Conservation (phyloP, 2,888 invertebrate genomes). For the Saturnia pavonia region DNA sequence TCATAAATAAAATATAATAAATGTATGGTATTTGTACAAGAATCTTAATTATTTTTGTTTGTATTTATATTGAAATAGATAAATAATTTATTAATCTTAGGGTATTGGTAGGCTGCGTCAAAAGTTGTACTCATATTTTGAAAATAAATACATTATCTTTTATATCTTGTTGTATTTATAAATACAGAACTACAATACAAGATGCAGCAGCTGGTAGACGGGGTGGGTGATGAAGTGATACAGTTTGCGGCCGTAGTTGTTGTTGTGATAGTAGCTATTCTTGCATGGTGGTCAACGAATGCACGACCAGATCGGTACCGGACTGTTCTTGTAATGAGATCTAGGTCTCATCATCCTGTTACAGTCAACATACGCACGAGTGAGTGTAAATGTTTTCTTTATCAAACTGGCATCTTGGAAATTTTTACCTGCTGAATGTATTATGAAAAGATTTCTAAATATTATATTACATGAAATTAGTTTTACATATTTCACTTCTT, state of each 20-base stretch:
- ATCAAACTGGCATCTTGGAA: background rate
- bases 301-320: slow-evolving; percentile 85
- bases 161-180: background rate
- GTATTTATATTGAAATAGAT: no score
- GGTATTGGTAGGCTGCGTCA: no score
- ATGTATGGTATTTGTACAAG: no score
- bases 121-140: no score
- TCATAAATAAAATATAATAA: no score
- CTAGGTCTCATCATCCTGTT: slow-evolving; percentile 62
- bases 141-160: no score
- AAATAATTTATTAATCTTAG: no score
- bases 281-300: slow-evolving; percentile 91
- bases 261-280: slow-evolving; percentile 81
- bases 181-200: slow-evolving; percentile 2
- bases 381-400: slow-evolving; percentile 35
- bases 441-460: background rate
- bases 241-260: slow-evolving; percentile 84
- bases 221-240: slow-evolving; percentile 92
- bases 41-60: no score
- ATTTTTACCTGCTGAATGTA: background rate
- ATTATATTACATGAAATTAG: no score
- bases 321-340: slow-evolving; percentile 84
- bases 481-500: no score
- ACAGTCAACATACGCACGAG: slow-evolving; percentile 67
- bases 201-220: slow-evolving; percentile 89